A percentile compares a stretch with the other conserved stretches of the same genome.
These are phyloP conservation scores for Epinotia demarniana DNA, from an alignment of 2,888 invertebrate genomes.

Conservation along the genomic window DNA sequence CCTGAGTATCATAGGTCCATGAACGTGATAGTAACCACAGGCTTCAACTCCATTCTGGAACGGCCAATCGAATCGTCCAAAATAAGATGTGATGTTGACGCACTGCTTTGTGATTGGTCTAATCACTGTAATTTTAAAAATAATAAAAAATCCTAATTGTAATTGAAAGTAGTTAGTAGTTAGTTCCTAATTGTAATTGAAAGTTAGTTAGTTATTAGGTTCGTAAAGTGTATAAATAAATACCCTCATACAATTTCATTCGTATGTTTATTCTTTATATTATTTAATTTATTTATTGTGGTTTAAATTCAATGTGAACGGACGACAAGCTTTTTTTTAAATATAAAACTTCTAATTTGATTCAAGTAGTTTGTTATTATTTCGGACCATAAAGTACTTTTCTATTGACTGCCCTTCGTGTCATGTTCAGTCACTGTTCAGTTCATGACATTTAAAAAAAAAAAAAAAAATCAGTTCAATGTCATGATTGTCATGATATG, in stretches of 20 bases:
- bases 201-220: no score
- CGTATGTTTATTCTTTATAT: not conserved
- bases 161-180: not conserved
- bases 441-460: no score
- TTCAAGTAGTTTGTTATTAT: not conserved
- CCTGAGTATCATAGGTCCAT: no score
- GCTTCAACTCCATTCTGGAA: not conserved
- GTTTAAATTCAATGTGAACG: not conserved
- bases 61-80: not conserved
- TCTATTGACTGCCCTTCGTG: not conserved
- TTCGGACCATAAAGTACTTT: not conserved
- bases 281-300: not conserved
- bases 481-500: not conserved
- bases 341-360: not conserved
- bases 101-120: not conserved
- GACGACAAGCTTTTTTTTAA: not conserved
- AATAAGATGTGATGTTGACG: not conserved
- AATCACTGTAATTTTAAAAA: not conserved
- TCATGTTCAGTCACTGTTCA: not conserved
- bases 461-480: no score
- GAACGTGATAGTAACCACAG: no score
- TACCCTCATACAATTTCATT: not conserved
- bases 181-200: constrained; percentile 4
- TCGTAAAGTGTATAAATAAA: no score
- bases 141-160: constrained; percentile 15